These are phyloP conservation scores for Troides aeacus DNA, from an alignment of 2,888 invertebrate genomes.

Conservation along the genomic window DNA sequence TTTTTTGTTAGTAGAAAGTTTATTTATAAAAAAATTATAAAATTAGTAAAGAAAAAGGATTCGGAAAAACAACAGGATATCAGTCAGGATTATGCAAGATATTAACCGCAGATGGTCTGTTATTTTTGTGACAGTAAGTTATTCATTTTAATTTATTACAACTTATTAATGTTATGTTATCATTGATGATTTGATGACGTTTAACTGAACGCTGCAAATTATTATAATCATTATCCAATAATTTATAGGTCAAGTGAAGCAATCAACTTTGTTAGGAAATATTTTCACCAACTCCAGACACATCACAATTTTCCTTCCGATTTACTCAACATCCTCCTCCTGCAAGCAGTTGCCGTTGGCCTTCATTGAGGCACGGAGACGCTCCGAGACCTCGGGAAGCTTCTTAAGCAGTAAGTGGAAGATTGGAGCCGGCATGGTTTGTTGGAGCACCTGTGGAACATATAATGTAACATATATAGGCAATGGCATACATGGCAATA, in stretches of 20 bases:
- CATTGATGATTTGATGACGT: background rate
- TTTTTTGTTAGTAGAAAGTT: background rate
- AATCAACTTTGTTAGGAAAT: conserved; percentile 6
- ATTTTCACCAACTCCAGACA: conserved; percentile 13
- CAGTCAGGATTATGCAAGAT: too few species aligned
- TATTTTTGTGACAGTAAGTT: too few species aligned
- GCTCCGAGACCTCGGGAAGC: conserved; percentile 83
- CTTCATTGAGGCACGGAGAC: conserved; percentile 69
- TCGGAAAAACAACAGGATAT: too few species aligned
- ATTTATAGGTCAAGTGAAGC: conserved; percentile 24
- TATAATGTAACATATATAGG: background rate
- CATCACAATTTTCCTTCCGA: background rate
- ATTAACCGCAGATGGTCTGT: too few species aligned
- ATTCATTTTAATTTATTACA: too few species aligned
- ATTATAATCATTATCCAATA: background rate
- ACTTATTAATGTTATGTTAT: too few species aligned
- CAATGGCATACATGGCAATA: too few species aligned
- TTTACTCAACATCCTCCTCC: conserved; percentile 74
- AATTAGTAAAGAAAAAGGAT: background rate
- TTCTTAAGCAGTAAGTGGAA: conserved; percentile 93
- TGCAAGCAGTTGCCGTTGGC: conserved; percentile 56
- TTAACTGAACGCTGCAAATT: background rate
- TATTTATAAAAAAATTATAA: background rate
- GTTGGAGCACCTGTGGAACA: conserved; percentile 86
- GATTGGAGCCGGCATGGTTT: conserved; percentile 96